Evolutionary conservation across 1,140 invertebrate genomes (phyloP), one percentile per base, ranked within the genome.

Genomic region (Belonocnema kinseyi): DNA sequence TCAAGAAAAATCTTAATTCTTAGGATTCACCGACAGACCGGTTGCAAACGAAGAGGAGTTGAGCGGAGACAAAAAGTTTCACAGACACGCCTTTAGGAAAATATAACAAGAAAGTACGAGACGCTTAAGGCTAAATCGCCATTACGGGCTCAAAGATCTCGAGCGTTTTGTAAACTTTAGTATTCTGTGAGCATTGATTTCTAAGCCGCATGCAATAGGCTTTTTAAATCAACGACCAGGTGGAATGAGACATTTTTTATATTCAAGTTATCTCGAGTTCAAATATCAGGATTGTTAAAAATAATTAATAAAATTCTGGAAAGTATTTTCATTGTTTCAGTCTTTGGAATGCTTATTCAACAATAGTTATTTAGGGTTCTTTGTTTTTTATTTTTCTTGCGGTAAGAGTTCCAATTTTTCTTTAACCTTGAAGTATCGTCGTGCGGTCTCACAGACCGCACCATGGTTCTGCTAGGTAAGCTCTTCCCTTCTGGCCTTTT

Each of bases 61-160:
- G 58, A 61, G 58, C 21, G 13, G 61, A 40, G 61, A 66, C 33
- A 66, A 66, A 66, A 66, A 66, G 14, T 40, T 66, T 66, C n/a
- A 33, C 61, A 66, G 61, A 66, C 61, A 66, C 61, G 61, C 61
- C 61, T 66, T 66, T 66, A 66, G 61, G 61, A 66, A 66, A 66
- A 66, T 66, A 66, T 40, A 66, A 66, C 26, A 66, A 66, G 26
- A 66, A 66, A 66, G 13, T 14, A 46, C 21, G 26, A 40, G 33
- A 40, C 61, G 61, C 61, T 66, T 66, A 66, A 66, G 61, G 61
- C 61, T 66, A 66, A 66, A 66, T 66, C 61, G 26, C 33, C 61
- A 66, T 66, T 66, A 66, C 16, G 5, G 26, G 40, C 61, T 8
- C 13, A 13, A 66, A 66, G 58, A 66, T 16, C 26, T 33, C 16